A percentile compares a stretch with the other conserved stretches of the same genome.
Conservation (phyloP, 2,888 invertebrate species). For the Hemistola chrysoprasaria region DNA sequence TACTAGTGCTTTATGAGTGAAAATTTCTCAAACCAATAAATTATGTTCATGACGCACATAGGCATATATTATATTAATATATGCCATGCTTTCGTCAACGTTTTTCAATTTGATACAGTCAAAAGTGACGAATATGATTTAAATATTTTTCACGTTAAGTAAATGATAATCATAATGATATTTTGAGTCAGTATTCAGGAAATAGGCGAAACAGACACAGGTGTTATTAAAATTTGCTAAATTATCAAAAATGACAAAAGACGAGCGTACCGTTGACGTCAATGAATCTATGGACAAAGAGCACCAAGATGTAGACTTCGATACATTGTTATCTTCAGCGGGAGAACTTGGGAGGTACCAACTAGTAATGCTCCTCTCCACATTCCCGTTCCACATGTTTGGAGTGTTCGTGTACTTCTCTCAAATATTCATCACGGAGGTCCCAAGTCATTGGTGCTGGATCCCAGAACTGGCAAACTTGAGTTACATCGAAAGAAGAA, state of each 20-base stretch:
- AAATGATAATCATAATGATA: no score
- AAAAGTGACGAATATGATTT: no score
- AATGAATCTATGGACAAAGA: slow-evolving; percentile 6
- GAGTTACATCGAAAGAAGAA: slow-evolving; percentile 33
- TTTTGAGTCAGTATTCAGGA: no score
- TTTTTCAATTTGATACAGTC: no score
- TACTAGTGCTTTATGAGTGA: no score
- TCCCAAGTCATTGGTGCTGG: slow-evolving; percentile 42
- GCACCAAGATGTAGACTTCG: slow-evolving; percentile 34
- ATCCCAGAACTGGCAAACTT: slow-evolving; percentile 40
- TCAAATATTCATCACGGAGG: slow-evolving; percentile 41
- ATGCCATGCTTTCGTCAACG: no score
- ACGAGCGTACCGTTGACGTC: not conserved
- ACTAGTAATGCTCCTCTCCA: slow-evolving; percentile 33
- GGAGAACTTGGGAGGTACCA: slow-evolving; percentile 43
- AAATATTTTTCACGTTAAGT: no score
- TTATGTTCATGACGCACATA: no score
- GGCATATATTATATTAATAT: no score
- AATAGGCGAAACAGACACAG: no score
- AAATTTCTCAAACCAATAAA: no score
- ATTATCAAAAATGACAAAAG: slow-evolving; percentile 17
- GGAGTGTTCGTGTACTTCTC: slow-evolving; percentile 37
- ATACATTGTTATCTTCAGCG: slow-evolving; percentile 38
- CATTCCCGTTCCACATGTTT: slow-evolving; percentile 39
- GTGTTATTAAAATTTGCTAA: no score